phyloP scores from a whole-genome alignment of 1,140 invertebrate species.

The Oryctes rhinoceros region DNA sequence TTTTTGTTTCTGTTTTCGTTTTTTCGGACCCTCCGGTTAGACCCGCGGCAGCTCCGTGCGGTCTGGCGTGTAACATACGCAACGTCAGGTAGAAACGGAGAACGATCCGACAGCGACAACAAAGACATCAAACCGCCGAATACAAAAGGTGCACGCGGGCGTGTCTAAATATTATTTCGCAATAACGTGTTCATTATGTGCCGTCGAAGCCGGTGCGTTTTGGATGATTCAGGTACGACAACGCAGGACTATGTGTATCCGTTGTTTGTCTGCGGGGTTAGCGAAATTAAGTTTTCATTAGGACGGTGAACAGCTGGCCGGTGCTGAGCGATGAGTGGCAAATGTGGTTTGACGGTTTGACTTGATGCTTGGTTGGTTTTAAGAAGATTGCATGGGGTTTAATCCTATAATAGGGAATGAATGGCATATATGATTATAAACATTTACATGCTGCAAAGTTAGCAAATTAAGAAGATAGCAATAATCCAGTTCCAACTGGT shows the following conservation, averaged over 20 bases:
- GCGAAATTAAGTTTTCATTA: conserved; percentile 33
- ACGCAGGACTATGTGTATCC: not conserved
- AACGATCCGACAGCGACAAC: conserved; percentile 24
- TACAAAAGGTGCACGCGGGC: conserved; percentile 27
- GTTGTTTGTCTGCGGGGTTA: not conserved
- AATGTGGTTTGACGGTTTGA: conserved; percentile 3
- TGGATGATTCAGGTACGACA: not conserved
- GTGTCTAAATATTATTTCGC: conserved; percentile 36
- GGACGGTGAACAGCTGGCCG: not conserved
- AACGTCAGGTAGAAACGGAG: not conserved
- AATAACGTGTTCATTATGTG: conserved; percentile 35
- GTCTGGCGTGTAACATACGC: not conserved
- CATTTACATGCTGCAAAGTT: too few relatives aligned
- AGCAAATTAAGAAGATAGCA: too few relatives aligned
- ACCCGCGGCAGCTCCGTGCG: not conserved
- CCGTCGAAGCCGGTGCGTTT: not conserved
- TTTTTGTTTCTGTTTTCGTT: not conserved
- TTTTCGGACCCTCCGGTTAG: conserved; percentile 2
- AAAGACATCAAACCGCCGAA: conserved; percentile 27
- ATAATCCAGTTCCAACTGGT: too few relatives aligned
- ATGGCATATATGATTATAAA: too few relatives aligned
- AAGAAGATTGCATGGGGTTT: not conserved
- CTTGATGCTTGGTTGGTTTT: conserved; percentile 7
- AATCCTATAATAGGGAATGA: too few relatives aligned
- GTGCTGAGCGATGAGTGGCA: not conserved